Conservation (phyloP, 1,140 invertebrate genomes). For the Brachionus asplanchnoidis region DNA sequence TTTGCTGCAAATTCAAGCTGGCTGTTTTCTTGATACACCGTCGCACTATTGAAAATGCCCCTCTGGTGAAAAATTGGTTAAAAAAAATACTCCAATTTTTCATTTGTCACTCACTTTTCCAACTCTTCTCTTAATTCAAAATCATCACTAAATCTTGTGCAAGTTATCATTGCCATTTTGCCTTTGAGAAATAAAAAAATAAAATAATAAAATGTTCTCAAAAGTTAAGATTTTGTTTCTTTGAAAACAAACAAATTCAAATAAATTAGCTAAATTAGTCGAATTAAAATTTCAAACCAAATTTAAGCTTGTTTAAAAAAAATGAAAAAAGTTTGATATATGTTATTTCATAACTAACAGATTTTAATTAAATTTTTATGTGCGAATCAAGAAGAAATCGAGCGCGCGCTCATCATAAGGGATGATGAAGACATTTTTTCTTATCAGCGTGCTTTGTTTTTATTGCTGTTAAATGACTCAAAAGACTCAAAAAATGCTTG, state of each 20-base stretch:
- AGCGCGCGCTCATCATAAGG: neutral
- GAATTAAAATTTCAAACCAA: neutral
- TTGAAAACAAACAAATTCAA: neutral
- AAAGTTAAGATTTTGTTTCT: neutral
- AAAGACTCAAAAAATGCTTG: too few species aligned
- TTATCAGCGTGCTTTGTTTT: too few species aligned
- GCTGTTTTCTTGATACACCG: constrained; percentile 97
- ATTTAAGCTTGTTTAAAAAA: neutral
- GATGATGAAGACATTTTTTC: too few species aligned
- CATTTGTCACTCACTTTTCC: constrained; percentile 75
- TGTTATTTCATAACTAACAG: neutral
- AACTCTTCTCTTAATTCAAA: constrained; percentile 97
- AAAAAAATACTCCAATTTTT: neutral
- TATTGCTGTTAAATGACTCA: too few species aligned
- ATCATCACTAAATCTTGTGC: constrained; percentile 81
- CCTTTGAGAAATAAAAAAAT: neutral
- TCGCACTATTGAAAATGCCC: constrained; percentile 97
- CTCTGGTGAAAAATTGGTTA: constrained; percentile 59
- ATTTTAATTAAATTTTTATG: neutral
- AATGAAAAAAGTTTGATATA: neutral
- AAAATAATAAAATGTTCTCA: neutral
- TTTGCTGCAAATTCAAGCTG: constrained; percentile 98
- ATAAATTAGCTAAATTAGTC: constrained; percentile 22
- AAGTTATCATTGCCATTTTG: constrained; percentile 28
- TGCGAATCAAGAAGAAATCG: neutral